These are phyloP conservation scores for Anarsia innoxiella DNA, from an alignment of 2,888 invertebrate genomes.

Conservation along the genomic window DNA sequence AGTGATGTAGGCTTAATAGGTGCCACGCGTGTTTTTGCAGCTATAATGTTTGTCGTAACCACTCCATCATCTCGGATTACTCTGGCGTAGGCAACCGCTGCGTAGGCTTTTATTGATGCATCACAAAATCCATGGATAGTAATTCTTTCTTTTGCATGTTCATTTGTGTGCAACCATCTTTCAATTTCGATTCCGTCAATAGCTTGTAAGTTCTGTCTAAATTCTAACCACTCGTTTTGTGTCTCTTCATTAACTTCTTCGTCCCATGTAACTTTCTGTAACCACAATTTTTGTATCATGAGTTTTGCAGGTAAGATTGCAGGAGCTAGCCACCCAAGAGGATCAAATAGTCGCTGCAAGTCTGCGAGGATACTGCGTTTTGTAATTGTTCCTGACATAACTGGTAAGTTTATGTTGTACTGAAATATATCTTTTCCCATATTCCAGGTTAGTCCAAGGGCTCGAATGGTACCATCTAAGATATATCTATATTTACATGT, in stretches of 20 bases:
- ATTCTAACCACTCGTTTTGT: constrained; percentile 16
- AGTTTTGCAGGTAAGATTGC: constrained; percentile 17
- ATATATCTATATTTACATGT: no score
- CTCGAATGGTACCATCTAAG: constrained; percentile 17
- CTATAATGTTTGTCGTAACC: constrained; percentile 11
- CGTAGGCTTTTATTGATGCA: constrained; percentile 15
- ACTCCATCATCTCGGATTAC: constrained; percentile 6
- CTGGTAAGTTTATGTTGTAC: constrained; percentile 17
- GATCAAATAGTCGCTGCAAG: constrained; percentile 19
- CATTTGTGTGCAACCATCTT: constrained; percentile 5
- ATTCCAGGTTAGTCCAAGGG: constrained; percentile 22
- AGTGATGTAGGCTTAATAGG: constrained; percentile 14
- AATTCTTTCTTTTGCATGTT: background rate
- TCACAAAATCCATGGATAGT: constrained; percentile 15
- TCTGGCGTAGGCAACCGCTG: constrained; percentile 14
- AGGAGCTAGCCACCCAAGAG: constrained; percentile 22
- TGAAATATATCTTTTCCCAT: constrained; percentile 16
- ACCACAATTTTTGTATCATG: constrained; percentile 22
- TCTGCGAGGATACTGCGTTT: constrained; percentile 21
- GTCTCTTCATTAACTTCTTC: constrained; percentile 11
- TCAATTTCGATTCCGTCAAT: background rate
- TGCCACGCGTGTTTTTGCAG: constrained; percentile 16
- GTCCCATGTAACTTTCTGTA: constrained; percentile 22
- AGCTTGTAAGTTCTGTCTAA: constrained; percentile 13
- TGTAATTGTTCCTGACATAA: constrained; percentile 12